Percentiles rank a stretch among this genome's conserved stretches.
Evolutionary conservation across 2,888 invertebrate species (phyloP).

Genomic region (Octonoba sinensis): DNA sequence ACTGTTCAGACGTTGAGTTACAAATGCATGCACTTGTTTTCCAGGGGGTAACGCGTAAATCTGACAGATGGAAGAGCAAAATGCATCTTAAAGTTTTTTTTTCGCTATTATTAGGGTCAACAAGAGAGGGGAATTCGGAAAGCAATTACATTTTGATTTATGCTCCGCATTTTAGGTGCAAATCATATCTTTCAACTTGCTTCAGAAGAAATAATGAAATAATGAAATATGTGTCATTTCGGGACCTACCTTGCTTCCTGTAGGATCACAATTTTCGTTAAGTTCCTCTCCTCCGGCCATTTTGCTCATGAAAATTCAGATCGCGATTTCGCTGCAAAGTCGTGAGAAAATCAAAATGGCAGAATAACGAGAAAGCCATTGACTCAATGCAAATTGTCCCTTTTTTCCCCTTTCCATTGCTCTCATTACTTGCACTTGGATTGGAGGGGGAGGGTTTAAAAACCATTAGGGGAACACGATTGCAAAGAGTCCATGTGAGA

Average conservation of each 20-base stretch:
- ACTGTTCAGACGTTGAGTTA: no score
- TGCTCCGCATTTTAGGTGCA: conserved; percentile 20
- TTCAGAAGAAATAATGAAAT: conserved; percentile 16
- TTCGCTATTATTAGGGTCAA: no score
- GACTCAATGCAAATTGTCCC: conserved; percentile 50
- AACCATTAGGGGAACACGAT: conserved; percentile 56
- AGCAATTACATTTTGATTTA: conserved; percentile 22
- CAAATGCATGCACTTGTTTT: no score
- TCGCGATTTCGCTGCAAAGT: conserved; percentile 46
- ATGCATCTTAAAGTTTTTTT: no score
- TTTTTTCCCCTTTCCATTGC: conserved; percentile 44
- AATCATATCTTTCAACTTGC: conserved; percentile 32
- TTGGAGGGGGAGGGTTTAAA: conserved; percentile 33
- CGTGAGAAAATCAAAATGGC: conserved; percentile 61
- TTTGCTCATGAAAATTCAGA: conserved; percentile 61
- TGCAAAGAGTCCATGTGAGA: conserved; percentile 35
- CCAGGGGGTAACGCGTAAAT: no score
- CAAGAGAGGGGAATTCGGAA: not conserved
- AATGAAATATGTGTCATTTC: conserved; percentile 27
- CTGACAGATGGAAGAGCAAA: no score
- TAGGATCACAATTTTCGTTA: conserved; percentile 11
- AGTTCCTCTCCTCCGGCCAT: conserved; percentile 14
- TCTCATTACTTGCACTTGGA: conserved; percentile 18
- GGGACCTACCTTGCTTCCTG: conserved; percentile 11
- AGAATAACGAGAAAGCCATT: conserved; percentile 46